These are phyloP conservation scores for Lagodon rhomboides DNA, from an alignment of 2,797 vertebrate genomes.

Conservation along the genomic window DNA sequence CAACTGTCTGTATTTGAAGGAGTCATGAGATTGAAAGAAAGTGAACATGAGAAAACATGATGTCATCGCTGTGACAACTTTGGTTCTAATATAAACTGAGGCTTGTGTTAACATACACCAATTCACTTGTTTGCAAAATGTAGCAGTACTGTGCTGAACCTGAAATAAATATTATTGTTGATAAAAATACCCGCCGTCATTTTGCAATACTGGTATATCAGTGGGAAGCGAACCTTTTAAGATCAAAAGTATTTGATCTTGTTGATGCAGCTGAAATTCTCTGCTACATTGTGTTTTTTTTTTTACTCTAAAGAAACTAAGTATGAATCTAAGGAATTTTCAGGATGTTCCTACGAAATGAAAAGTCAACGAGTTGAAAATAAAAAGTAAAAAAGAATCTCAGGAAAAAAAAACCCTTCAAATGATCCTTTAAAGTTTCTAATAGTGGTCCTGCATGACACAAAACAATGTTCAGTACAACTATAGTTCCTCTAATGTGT, in stretches of 20 bases:
- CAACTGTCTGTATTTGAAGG: not conserved
- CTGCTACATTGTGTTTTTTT: not conserved
- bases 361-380: not conserved
- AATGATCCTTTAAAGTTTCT: not conserved
- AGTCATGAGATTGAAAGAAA: not conserved
- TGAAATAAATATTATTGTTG: not conserved
- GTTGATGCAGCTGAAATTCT: not conserved
- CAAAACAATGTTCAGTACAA: not conserved
- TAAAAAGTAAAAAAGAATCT: not conserved
- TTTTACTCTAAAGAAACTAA: conserved; percentile 10
- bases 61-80: not conserved
- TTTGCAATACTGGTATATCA: not conserved
- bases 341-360: not conserved
- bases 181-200: not conserved
- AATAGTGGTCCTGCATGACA: not conserved
- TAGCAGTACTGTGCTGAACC: not conserved
- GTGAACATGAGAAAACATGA: not conserved
- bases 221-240: not conserved
- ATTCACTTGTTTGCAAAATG: not conserved
- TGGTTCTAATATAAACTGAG: not conserved
- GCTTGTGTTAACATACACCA: not conserved
- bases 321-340: not conserved
- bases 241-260: not conserved
- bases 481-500: not conserved
- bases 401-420: not conserved